Conservation (phyloP, 1,140 invertebrate genomes). For the Theocolax elegans region DNA sequence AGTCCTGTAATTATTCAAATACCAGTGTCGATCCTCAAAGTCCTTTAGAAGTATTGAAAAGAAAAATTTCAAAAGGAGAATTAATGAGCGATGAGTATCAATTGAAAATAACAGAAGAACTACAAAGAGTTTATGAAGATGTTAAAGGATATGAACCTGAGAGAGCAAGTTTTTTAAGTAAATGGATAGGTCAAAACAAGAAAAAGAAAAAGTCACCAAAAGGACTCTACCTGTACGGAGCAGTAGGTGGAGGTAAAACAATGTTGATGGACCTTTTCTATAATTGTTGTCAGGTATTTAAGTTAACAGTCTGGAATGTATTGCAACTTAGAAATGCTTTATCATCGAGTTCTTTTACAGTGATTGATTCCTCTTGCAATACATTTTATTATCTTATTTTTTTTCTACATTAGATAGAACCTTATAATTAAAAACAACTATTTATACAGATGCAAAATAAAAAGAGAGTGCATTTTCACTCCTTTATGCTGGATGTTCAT, state of each 20-base stretch:
- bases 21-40: constrained; percentile 45
- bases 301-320: constrained; percentile 42
- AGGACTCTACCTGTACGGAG: constrained; percentile 86
- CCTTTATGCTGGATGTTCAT: constrained; percentile 98
- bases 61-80: constrained; percentile 73
- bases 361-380: constrained; percentile 50
- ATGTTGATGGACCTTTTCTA: constrained; percentile 99
- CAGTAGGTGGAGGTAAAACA: constrained; percentile 95
- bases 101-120: constrained; percentile 72
- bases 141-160: constrained; percentile 73
- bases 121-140: constrained; percentile 78
- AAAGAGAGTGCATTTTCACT: constrained; percentile 93
- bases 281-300: constrained; percentile 76
- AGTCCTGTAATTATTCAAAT: constrained; percentile 44
- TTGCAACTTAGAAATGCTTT: constrained; percentile 42
- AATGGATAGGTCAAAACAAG: constrained; percentile 62
- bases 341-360: not conserved
- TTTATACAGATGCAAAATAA: constrained; percentile 73
- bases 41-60: constrained; percentile 68
- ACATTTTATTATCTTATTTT: constrained; percentile 23
- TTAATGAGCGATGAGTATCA: constrained; percentile 79
- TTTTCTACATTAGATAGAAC: not conserved
- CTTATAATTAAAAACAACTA: constrained; percentile 25
- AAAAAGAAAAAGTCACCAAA: constrained; percentile 71
- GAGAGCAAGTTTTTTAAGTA: constrained; percentile 61